These are phyloP conservation scores for Ectobius pallidus DNA, from an alignment of 2,888 invertebrate species.

Conservation along the genomic window DNA sequence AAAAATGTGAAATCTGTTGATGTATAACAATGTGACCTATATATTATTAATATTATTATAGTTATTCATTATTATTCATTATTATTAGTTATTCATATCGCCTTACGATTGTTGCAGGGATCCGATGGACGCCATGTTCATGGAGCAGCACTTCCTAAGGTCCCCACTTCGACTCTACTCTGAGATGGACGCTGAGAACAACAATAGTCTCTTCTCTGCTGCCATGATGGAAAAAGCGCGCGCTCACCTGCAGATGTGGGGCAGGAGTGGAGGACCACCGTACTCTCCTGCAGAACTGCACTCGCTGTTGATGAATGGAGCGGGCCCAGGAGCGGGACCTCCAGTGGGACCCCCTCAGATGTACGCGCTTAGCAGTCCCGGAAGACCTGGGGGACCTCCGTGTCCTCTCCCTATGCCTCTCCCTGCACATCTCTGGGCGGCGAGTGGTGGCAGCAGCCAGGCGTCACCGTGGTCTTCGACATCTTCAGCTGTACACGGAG, in stretches of 20 bases:
- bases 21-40: no score
- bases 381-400: constrained; percentile 48
- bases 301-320: constrained; percentile 52
- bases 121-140: constrained; percentile 79
- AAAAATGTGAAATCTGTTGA: no score
- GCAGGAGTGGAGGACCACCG: constrained; percentile 51
- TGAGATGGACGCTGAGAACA: constrained; percentile 62
- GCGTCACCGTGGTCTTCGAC: constrained; percentile 33
- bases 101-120: constrained; percentile 62
- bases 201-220: constrained; percentile 58
- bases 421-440: constrained; percentile 58
- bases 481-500: constrained; percentile 15
- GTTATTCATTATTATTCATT: no score
- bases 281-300: constrained; percentile 52
- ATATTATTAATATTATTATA: no score
- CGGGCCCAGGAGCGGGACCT: constrained; percentile 44
- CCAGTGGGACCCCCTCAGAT: constrained; percentile 31
- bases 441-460: constrained; percentile 43
- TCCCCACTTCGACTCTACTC: constrained; percentile 64
- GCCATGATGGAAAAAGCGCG: constrained; percentile 57
- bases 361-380: constrained; percentile 44
- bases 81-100: no score
- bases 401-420: constrained; percentile 50
- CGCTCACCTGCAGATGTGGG: constrained; percentile 55
- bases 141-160: constrained; percentile 76